Evolutionary conservation across 2,888 invertebrate species (phyloP).

Genomic region (Mesorhabditis belari): DNA sequence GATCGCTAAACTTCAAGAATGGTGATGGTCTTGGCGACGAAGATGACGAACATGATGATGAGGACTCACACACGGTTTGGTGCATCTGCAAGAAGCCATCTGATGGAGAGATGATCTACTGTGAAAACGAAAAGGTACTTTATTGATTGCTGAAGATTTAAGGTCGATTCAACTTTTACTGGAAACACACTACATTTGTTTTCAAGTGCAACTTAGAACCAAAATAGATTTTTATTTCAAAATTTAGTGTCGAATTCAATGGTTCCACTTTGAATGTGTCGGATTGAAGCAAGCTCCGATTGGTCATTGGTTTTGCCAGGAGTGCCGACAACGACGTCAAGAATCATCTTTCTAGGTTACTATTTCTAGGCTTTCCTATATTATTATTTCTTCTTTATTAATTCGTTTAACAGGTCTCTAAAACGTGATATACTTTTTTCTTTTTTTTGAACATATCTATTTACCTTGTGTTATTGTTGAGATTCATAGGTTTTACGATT

Average conservation of each 20-base stretch:
- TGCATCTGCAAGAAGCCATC: neutral
- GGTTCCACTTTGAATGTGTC: slow-evolving; percentile 98
- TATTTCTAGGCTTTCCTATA: too few species aligned
- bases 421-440: neutral
- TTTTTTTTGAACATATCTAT: neutral
- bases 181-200: too few species aligned
- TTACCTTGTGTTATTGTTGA: neutral
- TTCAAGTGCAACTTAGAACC: too few species aligned
- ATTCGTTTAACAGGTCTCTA: too few species aligned
- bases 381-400: too few species aligned
- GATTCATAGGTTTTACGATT: too few species aligned
- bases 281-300: slow-evolving; percentile 90
- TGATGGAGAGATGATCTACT: slow-evolving; percentile 97
- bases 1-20: neutral
- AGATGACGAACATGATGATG: neutral
- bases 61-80: neutral
- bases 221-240: too few species aligned
- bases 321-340: slow-evolving; percentile 66
- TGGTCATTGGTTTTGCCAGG: slow-evolving; percentile 90
- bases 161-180: too few species aligned
- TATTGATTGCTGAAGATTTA: neutral
- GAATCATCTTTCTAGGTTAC: too few species aligned
- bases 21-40: neutral
- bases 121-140: slow-evolving; percentile 88
- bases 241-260: slow-evolving; percentile 87